Percentiles rank a stretch among this genome's conserved stretches.
These are phyloP conservation scores for Acleris emargana DNA, from an alignment of 2,888 invertebrate species.

Conservation along the genomic window DNA sequence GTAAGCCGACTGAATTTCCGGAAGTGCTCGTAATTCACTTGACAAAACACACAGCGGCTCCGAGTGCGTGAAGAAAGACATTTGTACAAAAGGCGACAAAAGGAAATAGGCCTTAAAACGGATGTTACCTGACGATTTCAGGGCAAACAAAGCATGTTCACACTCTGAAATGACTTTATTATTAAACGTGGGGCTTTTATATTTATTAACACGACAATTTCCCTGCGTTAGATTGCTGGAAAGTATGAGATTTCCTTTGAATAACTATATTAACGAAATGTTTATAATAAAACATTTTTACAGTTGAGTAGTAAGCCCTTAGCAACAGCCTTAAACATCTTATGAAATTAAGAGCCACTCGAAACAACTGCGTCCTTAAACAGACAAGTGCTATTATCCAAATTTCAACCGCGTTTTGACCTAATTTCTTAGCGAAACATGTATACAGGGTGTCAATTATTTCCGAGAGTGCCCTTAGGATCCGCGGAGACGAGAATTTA, in stretches of 20 bases:
- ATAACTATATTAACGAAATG: too few species aligned
- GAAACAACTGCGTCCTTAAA: constrained; percentile 10
- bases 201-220: neutral
- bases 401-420: constrained; percentile 31
- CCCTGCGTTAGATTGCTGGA: neutral
- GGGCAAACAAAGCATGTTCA: constrained; percentile 12
- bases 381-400: constrained; percentile 29
- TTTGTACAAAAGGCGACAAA: constrained; percentile 6
- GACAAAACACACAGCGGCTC: constrained; percentile 7
- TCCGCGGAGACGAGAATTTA: constrained; percentile 51
- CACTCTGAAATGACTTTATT: constrained; percentile 6
- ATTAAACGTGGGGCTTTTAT: neutral
- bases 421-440: constrained; percentile 32
- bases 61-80: constrained; percentile 12
- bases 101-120: constrained; percentile 13
- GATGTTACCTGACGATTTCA: constrained; percentile 9
- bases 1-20: neutral
- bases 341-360: constrained; percentile 1
- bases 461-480: constrained; percentile 34
- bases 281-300: neutral
- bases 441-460: constrained; percentile 35
- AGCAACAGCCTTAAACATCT: neutral
- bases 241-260: too few species aligned
- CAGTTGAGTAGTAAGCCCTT: neutral
- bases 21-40: constrained; percentile 7